Percentiles rank a stretch among this genome's conserved stretches.
phyloP scores from a whole-genome alignment of 2,888 invertebrate species.

The Synanthedon formicaeformis region DNA sequence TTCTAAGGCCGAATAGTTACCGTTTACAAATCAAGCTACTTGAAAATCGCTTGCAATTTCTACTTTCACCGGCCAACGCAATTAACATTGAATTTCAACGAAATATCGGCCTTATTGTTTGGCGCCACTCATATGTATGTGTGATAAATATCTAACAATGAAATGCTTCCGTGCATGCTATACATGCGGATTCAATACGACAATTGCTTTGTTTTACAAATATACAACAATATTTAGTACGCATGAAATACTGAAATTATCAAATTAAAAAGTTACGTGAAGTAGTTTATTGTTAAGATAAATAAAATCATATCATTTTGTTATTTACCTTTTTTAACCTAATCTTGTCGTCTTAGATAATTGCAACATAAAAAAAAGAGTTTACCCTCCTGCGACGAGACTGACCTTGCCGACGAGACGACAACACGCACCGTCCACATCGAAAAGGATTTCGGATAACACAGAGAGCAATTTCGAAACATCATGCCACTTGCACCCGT shows the following conservation, averaged over 20 bases:
- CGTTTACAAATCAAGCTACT: neutral
- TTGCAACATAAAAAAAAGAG: no score
- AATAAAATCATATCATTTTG: neutral
- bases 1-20: neutral
- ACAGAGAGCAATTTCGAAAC: slow-evolving; percentile 54
- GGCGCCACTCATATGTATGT: neutral
- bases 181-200: neutral
- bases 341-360: no score
- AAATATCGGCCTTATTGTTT: slow-evolving; percentile 3
- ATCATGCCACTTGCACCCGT: slow-evolving; percentile 64
- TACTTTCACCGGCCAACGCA: neutral
- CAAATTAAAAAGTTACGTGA: no score
- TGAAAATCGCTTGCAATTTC: neutral
- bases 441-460: slow-evolving; percentile 58
- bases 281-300: no score
- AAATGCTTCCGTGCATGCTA: neutral
- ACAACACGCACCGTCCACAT: slow-evolving; percentile 55
- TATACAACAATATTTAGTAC: no score
- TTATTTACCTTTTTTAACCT: no score
- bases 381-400: slow-evolving; percentile 10
- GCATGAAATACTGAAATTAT: no score
- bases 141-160: neutral
- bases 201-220: no score
- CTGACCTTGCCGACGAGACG: slow-evolving; percentile 60
- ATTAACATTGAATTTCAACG: slow-evolving; percentile 6